phyloP scores from a whole-genome alignment of 2,797 vertebrate species.

The Anabas testudineus region DNA sequence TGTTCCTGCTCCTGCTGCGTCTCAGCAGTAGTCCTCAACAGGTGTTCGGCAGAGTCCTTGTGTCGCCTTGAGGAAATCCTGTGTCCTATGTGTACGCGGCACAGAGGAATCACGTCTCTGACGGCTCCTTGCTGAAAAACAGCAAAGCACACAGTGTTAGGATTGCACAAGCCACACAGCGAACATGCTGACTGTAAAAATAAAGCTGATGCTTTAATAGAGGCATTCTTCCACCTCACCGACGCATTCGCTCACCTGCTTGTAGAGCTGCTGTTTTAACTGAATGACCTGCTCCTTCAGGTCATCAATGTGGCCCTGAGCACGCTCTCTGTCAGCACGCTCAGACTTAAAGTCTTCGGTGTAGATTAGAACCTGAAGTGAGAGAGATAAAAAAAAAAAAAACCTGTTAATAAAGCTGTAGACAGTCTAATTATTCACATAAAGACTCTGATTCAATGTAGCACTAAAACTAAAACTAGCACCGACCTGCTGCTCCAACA shows the following conservation, averaged over 20 bases:
- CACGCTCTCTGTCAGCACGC: slow-evolving; percentile 91
- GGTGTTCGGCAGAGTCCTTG: slow-evolving; percentile 67
- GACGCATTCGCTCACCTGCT: slow-evolving; percentile 83
- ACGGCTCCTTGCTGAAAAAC: slow-evolving; percentile 56
- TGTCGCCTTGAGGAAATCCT: slow-evolving; percentile 72
- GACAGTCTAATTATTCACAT: too few relatives aligned
- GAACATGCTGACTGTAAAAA: not conserved
- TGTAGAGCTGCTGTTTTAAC: slow-evolving; percentile 84
- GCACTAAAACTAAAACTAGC: not conserved
- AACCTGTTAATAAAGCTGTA: not conserved
- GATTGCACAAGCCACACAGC: not conserved
- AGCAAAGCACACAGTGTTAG: slow-evolving; percentile 9
- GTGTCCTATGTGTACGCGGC: slow-evolving; percentile 78
- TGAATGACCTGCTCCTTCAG: slow-evolving; percentile 87
- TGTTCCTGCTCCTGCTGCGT: slow-evolving; percentile 61
- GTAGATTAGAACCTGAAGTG: slow-evolving; percentile 89
- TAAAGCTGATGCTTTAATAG: not conserved
- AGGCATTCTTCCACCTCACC: not conserved
- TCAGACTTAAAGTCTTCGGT: slow-evolving; percentile 94
- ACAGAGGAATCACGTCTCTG: slow-evolving; percentile 70
- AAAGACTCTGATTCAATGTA: not conserved
- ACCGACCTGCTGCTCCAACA: slow-evolving; percentile 94
- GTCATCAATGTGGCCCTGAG: slow-evolving; percentile 90
- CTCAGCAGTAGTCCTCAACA: slow-evolving; percentile 74
- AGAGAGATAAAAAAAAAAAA: not conserved